These are phyloP conservation scores for Piliocolobus tephrosceles DNA, from an alignment of 2,113 vertebrate species.

Conservation along the genomic window DNA sequence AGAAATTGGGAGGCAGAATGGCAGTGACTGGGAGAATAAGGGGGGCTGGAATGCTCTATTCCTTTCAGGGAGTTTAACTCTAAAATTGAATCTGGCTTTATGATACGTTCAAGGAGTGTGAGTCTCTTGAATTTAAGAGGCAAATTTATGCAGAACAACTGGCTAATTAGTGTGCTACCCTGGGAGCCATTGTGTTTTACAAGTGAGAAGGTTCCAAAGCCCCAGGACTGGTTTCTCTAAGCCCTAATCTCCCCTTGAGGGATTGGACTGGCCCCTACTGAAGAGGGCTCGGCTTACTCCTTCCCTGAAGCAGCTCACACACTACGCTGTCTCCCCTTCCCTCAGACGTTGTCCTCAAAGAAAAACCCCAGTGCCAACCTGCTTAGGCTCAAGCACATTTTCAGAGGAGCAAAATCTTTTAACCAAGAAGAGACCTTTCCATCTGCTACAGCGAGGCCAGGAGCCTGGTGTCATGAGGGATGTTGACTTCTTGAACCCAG, in stretches of 20 bases:
- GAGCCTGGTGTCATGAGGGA: neutral
- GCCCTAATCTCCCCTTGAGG: accelerated
- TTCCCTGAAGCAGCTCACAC: accelerated
- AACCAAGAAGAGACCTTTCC: neutral
- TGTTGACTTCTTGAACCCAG: neutral
- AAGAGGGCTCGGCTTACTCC: neutral
- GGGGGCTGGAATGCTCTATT: neutral
- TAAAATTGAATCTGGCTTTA: neutral
- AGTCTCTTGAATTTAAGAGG: neutral
- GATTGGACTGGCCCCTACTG: too few species aligned
- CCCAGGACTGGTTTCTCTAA: neutral
- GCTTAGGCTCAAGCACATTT: neutral
- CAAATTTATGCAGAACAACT: neutral
- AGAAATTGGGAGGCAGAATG: neutral
- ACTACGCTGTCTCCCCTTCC: accelerated
- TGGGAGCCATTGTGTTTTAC: neutral
- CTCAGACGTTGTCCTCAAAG: neutral
- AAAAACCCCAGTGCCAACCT: accelerated
- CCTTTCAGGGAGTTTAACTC: neutral
- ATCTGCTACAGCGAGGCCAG: too few species aligned
- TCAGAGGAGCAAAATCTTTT: neutral
- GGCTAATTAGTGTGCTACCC: neutral
- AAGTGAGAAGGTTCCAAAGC: neutral
- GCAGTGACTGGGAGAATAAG: neutral
- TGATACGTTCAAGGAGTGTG: neutral